phyloP scores from a whole-genome alignment of 1,140 invertebrate species.

The Teleogryllus occipitalis region DNA sequence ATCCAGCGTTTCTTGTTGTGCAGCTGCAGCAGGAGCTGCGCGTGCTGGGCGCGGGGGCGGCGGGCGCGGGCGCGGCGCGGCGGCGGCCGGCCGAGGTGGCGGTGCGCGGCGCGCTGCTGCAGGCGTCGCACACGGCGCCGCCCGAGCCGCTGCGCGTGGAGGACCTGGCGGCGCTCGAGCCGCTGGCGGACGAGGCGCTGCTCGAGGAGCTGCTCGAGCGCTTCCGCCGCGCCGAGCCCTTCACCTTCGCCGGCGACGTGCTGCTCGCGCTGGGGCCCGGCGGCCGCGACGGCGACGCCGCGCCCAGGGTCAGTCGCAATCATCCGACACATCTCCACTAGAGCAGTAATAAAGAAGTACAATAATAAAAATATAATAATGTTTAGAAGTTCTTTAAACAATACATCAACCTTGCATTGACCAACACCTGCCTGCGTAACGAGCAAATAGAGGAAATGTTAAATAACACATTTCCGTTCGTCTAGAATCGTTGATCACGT shows the following conservation, averaged over 20 bases:
- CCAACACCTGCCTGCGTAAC: too few relatives aligned
- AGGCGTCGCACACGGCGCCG: conserved; percentile 28
- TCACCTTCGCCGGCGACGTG: conserved; percentile 85
- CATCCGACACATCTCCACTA: neutral
- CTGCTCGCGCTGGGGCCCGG: conserved; percentile 82
- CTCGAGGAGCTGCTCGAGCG: conserved; percentile 63
- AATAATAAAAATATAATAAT: too few relatives aligned
- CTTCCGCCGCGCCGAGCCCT: conserved; percentile 60
- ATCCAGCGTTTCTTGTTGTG: too few relatives aligned
- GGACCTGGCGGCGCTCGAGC: conserved; percentile 75
- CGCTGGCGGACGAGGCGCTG: conserved; percentile 68
- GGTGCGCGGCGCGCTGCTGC: neutral
- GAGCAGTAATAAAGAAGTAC: too few relatives aligned
- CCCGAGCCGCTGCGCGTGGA: conserved; percentile 69
- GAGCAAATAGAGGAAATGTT: neutral
- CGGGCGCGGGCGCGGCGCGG: neutral
- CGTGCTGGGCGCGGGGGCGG: conserved; percentile 38
- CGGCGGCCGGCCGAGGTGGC: neutral
- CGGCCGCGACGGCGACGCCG: conserved; percentile 48
- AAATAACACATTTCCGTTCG: neutral
- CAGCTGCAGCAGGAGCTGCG: conserved; percentile 55
- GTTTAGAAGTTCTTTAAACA: too few relatives aligned
- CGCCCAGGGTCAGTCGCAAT: neutral
- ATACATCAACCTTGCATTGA: too few relatives aligned
- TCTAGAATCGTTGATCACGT: too few relatives aligned